Conservation (phyloP, 2,888 invertebrate species). For the Aelia acuminata region DNA sequence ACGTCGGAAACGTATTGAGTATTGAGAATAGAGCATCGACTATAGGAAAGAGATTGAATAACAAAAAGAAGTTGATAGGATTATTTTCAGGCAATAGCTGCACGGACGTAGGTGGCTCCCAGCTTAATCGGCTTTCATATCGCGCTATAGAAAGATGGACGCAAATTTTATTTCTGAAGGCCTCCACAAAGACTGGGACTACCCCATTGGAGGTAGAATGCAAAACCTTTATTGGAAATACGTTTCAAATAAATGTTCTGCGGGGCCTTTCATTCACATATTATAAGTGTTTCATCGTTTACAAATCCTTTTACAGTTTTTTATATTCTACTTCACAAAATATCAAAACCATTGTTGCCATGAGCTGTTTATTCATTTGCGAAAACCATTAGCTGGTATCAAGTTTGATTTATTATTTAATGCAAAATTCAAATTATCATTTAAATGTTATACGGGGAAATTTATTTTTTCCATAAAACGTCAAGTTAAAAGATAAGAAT, state of each 20-base stretch:
- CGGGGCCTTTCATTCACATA: not conserved
- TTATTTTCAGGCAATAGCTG: not conserved
- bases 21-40: not conserved
- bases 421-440: too few relatives aligned
- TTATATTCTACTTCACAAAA: not conserved
- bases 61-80: constrained; percentile 28
- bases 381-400: too few relatives aligned
- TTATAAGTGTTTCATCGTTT: too few relatives aligned
- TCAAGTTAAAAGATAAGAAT: too few relatives aligned
- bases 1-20: not conserved
- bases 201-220: not conserved
- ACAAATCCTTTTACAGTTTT: too few relatives aligned
- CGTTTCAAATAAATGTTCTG: not conserved
- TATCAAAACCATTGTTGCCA: too few relatives aligned
- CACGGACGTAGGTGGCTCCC: not conserved
- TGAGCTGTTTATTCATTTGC: too few relatives aligned
- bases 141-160: constrained; percentile 8
- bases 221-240: too few relatives aligned
- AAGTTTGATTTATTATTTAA: too few relatives aligned
- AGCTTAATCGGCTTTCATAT: constrained; percentile 5
- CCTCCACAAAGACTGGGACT: not conserved
- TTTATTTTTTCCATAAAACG: too few relatives aligned
- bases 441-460: too few relatives aligned
- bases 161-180: not conserved
- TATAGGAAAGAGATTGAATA: constrained; percentile 15